Base-by-base conservation (phyloP, 2,113 vertebrate species). In the Odontophorus gujanensis region DNA sequence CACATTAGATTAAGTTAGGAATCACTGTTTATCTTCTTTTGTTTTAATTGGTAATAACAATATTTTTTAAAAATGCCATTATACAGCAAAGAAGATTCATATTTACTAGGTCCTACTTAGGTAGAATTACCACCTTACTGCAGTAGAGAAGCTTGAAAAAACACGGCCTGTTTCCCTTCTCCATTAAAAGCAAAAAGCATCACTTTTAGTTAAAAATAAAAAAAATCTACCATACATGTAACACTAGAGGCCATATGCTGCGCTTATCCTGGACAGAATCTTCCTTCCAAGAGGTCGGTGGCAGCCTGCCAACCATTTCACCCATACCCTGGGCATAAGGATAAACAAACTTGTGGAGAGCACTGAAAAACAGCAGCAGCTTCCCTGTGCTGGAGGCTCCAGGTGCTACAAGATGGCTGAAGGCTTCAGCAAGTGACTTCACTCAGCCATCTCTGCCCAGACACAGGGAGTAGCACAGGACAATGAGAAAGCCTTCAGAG, bases 271-370 rank as follows among this genome's bases (percentile, higher is more conserved):
- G 28, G 19, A 1, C 9, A 80, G 32, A 2, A 15, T 16, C 13
- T 59, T 51, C 61, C 57, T 65, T 40, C 2, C 1, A 13, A 61
- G 32, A 75, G 8, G 38, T 21, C 48, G 32, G 25, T 4, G 20
- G 7, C 43, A 76, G 43, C 62, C 77, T 76, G 66, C 3, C 2
- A 2, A 40, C 51, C 20, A 14, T 30, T 59, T 75, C 28, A 51
- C 13, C 67, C 1, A 0, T 3, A 13, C 51, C n/a, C 2, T 1
- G 38, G 45, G 57, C 45, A 34, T 0, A 6, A 50, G 26, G 53
- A 57, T 32, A 20, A 42, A 40, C 45, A 87, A 67, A 80, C 11
- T 42, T 48, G 16, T 13, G 19, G 6, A 73, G 45, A 0, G 3
- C 57, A 19, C 26, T 4, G 6, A 48, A 42, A 81, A 82, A 82